Base-by-base conservation (phyloP, 2,888 invertebrate genomes). In the Hypomecis punctinalis region DNA sequence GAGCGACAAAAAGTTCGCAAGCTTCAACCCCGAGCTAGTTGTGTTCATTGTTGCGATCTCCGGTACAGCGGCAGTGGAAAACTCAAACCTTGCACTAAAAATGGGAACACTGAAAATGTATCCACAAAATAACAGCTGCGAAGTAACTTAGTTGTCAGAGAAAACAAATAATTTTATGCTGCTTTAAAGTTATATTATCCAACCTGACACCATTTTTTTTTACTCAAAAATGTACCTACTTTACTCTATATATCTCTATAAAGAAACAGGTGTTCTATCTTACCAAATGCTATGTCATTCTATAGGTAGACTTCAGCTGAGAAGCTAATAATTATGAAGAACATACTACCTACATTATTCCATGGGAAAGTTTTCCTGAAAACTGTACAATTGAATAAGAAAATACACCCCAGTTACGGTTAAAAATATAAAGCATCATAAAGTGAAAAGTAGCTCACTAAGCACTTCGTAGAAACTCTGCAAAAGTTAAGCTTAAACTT, bases 1-100 rank as follows among this genome's bases (percentile, higher is more conserved):
- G 63, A 75, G 75, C 78, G 78, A 80, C 84, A 84, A 85, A 84
- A 86, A 86, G 81, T 84, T 83, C 72, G 73, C 74, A 75, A 81
- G 82, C 77, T 76, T 76, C 78, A 78, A 76, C 75, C 68, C 70
- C 74, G 82, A 86, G 82, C 86, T 83, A 75, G 80, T 82, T 79
- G 76, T 71, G 76, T 77, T 76, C 76, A 74, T 76, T 70, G 76
- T 74, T 74, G 58, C 73, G 74, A 77, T 76, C 77, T 76, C 80
- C 74, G 72, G 60, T 62, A 63, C 53, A 66, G 52, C 74, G 73
- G 58, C 61, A 63, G 57, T 65, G 55, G 61, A 71, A 67, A 78
- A 74, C 69, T 71, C 60, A 53, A 49, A 64, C 51, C 33, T 63
- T 55, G 60, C 61, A 63, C 54, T 59, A 43, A 66, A 63, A 68